Percentiles rank a stretch among this genome's conserved stretches.
These are phyloP conservation scores for Pseudopodoces humilis DNA, from an alignment of 2,113 vertebrate genomes.

Conservation along the genomic window DNA sequence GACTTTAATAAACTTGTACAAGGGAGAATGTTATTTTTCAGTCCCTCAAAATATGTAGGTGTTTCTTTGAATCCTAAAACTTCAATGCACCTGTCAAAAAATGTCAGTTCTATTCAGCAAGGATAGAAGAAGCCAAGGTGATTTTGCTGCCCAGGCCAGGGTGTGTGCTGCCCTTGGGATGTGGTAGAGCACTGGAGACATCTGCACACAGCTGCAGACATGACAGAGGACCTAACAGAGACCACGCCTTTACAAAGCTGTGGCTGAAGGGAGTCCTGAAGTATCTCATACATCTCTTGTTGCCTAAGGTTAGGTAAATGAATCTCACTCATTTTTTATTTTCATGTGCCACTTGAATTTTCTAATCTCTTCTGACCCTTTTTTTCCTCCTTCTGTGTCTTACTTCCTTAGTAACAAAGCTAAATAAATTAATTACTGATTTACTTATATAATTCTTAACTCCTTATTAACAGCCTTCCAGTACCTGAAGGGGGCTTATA, in stretches of 20 bases:
- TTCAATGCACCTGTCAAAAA: background rate
- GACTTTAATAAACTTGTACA: background rate
- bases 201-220: background rate
- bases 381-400: background rate
- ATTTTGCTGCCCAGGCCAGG: background rate
- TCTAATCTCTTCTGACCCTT: background rate
- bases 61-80: background rate
- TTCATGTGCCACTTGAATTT: background rate
- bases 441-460: background rate
- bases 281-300: background rate
- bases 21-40: background rate
- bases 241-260: background rate
- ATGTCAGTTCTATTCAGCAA: background rate
- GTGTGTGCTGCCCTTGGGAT: background rate
- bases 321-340: slow-evolving; percentile 14
- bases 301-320: slow-evolving; percentile 6
- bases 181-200: background rate
- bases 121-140: background rate
- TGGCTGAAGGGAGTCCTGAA: background rate
- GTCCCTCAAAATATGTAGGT: background rate
- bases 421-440: background rate
- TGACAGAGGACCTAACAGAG: background rate
- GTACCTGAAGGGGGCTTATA: background rate
- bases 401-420: background rate
- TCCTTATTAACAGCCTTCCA: background rate